Evolutionary conservation across 2,888 invertebrate genomes (phyloP).

Genomic region (Xylota segnis): DNA sequence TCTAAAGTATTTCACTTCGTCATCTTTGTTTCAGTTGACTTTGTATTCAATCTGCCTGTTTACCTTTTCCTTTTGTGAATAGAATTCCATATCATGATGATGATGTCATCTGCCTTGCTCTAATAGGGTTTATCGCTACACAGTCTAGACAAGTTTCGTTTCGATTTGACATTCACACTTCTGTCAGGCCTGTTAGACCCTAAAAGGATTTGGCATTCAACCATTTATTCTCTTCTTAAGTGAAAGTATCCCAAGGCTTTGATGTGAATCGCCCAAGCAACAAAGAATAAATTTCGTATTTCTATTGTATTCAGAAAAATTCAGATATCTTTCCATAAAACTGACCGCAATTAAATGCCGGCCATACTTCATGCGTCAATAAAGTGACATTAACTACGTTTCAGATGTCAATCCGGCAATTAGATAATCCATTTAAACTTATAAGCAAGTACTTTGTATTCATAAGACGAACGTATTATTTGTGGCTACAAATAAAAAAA

Average conservation of each 20-base stretch:
- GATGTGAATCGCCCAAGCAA: too few species aligned
- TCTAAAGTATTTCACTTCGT: not conserved
- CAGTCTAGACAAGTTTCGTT: not conserved
- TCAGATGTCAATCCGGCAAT: conserved; percentile 53
- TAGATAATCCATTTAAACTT: conserved; percentile 49
- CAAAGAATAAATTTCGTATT: too few species aligned
- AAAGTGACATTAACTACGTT: conserved; percentile 44
- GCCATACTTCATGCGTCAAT: conserved; percentile 42
- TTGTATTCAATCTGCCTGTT: not conserved
- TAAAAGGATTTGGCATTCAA: too few species aligned
- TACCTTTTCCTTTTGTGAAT: not conserved
- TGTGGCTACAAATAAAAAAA: conserved; percentile 26
- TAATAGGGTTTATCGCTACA: not conserved
- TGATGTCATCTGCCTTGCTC: not conserved
- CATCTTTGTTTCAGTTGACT: not conserved
- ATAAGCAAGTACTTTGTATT: conserved; percentile 55
- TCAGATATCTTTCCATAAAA: not conserved
- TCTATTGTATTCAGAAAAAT: not conserved
- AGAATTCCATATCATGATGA: not conserved
- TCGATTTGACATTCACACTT: not conserved
- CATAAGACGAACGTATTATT: conserved; percentile 33
- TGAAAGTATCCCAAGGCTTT: too few species aligned
- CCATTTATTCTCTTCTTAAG: too few species aligned
- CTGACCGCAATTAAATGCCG: conserved; percentile 19
- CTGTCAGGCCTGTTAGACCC: not conserved